Percentiles rank a stretch among this genome's conserved stretches.
phyloP scores from a whole-genome alignment of 1,140 invertebrate genomes.

The Palaemon carinicauda region DNA sequence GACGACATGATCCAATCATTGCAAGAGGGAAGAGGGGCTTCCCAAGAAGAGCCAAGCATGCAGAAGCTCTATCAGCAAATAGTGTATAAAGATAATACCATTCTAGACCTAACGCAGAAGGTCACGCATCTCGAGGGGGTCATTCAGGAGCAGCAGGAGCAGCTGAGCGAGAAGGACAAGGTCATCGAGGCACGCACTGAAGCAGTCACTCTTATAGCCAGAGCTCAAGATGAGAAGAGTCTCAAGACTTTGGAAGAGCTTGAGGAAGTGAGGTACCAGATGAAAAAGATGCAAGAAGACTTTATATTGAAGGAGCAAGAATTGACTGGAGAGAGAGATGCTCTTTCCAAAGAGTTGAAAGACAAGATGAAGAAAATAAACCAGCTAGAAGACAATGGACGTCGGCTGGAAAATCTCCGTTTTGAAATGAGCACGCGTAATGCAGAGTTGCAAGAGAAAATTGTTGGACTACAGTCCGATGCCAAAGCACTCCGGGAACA shows the following conservation, averaged over 20 bases:
- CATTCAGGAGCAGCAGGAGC: constrained; percentile 66
- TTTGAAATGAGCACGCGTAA: constrained; percentile 71
- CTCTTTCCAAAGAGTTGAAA: constrained; percentile 69
- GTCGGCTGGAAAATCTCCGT: constrained; percentile 64
- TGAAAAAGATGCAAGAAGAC: constrained; percentile 81
- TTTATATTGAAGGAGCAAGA: constrained; percentile 77
- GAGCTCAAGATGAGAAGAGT: constrained; percentile 75
- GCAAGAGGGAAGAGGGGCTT: constrained; percentile 44
- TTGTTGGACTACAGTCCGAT: constrained; percentile 65
- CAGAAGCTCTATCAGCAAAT: constrained; percentile 69
- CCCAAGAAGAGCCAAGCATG: constrained; percentile 60
- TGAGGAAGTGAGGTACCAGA: constrained; percentile 81
- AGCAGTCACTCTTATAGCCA: constrained; percentile 80
- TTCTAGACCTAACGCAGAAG: constrained; percentile 68
- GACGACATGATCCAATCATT: constrained; percentile 46
- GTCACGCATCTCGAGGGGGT: constrained; percentile 67
- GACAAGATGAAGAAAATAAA: constrained; percentile 69
- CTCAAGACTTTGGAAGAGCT: constrained; percentile 76
- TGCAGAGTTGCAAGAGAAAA: constrained; percentile 69
- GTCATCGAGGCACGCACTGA: constrained; percentile 84
- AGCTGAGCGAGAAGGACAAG: constrained; percentile 82
- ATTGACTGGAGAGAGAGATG: constrained; percentile 75
- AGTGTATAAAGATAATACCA: constrained; percentile 68
- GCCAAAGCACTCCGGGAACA: constrained; percentile 50
- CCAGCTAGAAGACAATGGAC: constrained; percentile 60